Percentiles rank a stretch among this genome's conserved stretches.
Conservation (phyloP, 2,888 invertebrate genomes). For the Drosophila kokeensis region DNA sequence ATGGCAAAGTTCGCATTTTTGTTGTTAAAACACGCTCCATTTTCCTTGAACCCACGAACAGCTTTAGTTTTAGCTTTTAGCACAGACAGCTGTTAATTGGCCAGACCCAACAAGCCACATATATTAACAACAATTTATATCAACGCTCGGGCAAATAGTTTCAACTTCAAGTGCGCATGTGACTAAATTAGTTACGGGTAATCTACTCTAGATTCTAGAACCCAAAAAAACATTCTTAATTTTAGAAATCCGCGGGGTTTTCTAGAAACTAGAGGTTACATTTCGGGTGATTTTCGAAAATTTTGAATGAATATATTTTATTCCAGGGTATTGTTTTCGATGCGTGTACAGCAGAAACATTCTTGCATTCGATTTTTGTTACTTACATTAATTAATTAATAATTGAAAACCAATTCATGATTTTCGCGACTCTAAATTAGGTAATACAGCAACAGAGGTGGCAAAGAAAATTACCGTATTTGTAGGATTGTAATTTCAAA, state of each 20-base stretch:
- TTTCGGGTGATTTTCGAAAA: neutral
- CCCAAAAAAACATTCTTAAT: neutral
- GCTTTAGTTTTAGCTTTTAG: constrained; percentile 47
- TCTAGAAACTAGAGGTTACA: neutral
- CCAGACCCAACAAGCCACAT: constrained; percentile 30
- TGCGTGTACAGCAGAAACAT: neutral
- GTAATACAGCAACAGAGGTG: too few species aligned
- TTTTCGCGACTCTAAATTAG: too few species aligned
- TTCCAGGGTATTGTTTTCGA: neutral
- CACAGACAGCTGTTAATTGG: constrained; percentile 54
- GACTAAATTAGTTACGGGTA: constrained; percentile 13
- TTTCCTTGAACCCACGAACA: constrained; percentile 71
- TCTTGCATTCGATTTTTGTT: neutral
- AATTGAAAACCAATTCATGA: neutral
- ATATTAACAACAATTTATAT: constrained; percentile 43
- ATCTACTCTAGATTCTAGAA: neutral
- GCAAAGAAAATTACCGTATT: too few species aligned
- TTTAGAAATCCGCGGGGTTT: neutral
- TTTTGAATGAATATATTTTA: too few species aligned
- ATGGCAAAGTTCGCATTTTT: constrained; percentile 49
- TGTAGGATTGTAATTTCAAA: too few species aligned
- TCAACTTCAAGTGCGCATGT: constrained; percentile 36
- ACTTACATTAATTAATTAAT: neutral
- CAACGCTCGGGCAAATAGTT: constrained; percentile 15
- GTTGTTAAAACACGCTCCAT: constrained; percentile 65